These are phyloP conservation scores for Nasua narica DNA, from an alignment of 2,797 vertebrate genomes.

Conservation along the genomic window DNA sequence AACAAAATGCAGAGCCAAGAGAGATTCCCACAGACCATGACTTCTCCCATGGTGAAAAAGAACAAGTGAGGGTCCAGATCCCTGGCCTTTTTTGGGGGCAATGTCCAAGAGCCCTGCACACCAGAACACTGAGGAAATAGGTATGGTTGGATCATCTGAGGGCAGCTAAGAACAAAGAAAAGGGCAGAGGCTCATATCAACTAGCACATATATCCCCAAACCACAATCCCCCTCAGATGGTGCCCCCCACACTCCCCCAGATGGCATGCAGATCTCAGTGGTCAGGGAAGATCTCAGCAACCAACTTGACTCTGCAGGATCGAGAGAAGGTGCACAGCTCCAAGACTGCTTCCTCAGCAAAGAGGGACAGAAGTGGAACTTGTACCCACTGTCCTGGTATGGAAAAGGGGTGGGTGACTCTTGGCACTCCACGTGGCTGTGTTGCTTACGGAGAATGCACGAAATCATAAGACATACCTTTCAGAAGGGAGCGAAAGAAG, in stretches of 20 bases:
- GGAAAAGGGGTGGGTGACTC: too few relatives aligned
- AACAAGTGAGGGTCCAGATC: not conserved
- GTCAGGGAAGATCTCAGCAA: not conserved
- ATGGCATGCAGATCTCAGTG: not conserved
- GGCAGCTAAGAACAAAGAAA: not conserved
- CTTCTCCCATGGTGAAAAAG: not conserved
- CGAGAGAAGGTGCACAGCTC: not conserved
- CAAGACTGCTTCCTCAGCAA: not conserved
- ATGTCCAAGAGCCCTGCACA: not conserved
- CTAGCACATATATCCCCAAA: not conserved
- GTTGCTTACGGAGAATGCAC: not conserved
- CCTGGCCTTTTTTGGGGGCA: not conserved
- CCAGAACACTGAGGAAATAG: not conserved
- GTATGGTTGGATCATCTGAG: not conserved
- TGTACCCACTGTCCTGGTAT: too few relatives aligned
- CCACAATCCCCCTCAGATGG: not conserved
- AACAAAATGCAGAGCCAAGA: not conserved
- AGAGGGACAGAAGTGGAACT: not conserved
- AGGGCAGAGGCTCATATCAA: not conserved
- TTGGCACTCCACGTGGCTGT: not conserved
- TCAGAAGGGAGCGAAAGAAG: not conserved
- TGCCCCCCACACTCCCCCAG: not conserved
- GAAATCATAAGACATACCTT: not conserved
- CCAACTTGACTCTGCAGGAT: not conserved
- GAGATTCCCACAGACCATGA: not conserved